These are phyloP conservation scores for Arenicola marina DNA, from an alignment of 2,888 invertebrate species.

Conservation along the genomic window DNA sequence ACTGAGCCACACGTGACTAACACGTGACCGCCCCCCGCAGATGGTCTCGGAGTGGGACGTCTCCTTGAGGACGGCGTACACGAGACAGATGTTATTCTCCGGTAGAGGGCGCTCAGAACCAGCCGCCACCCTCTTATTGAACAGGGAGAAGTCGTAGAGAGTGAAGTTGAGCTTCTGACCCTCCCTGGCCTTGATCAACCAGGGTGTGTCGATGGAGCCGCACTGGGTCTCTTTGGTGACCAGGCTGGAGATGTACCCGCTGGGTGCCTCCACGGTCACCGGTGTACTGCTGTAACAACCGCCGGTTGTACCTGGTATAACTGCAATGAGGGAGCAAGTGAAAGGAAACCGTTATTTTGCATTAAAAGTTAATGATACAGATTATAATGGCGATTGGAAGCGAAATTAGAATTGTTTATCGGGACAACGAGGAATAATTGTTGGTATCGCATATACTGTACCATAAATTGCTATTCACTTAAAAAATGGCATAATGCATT, in stretches of 20 bases:
- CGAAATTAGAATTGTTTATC: too few species aligned
- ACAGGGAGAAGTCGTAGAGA: constrained; percentile 15
- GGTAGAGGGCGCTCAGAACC: not conserved
- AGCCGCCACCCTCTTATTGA: not conserved
- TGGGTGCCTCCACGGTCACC: not conserved
- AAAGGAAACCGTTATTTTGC: too few species aligned
- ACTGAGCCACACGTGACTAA: constrained; percentile 14
- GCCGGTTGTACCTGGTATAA: not conserved
- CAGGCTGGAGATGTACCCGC: constrained; percentile 10
- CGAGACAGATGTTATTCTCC: constrained; percentile 12
- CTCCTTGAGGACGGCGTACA: constrained; percentile 17
- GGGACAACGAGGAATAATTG: too few species aligned
- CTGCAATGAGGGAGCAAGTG: not conserved
- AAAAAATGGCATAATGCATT: too few species aligned
- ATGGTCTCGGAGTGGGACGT: constrained; percentile 7
- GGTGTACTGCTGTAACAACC: not conserved
- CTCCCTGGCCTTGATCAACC: constrained; percentile 4
- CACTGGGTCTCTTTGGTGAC: constrained; percentile 1
- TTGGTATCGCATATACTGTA: too few species aligned
- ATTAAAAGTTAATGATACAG: too few species aligned
- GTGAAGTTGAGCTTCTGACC: constrained; percentile 21
- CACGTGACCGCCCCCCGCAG: constrained; percentile 15
- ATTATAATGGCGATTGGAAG: too few species aligned
- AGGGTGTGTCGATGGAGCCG: constrained; percentile 8
- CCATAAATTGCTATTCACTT: too few species aligned